Base-by-base conservation (phyloP, 2,888 invertebrate genomes). In the Phengaris alcon region DNA sequence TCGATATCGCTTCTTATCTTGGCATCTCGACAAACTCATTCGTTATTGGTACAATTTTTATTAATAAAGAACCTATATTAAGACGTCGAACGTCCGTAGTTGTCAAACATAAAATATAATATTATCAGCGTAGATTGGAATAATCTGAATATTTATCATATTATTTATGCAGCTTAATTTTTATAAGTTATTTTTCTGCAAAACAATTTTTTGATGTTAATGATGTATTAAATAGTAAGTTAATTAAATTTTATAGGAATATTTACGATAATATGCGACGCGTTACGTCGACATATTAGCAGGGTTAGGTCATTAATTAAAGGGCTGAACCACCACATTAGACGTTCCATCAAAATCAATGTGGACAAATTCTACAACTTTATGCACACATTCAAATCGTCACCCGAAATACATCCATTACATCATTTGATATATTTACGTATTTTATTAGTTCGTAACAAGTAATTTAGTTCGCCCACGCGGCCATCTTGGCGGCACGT, bases 401-500 rank as follows among this genome's bases (percentile, higher is more conserved):
- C 35, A 64, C 69, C 35, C 9, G n/a, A 69, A 68, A 68, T 68
- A 68, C 46, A 68, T 13, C 35, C 46, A 48, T 48, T 69, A 64
- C 35, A 35, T 64, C 64, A 64, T 64, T 44, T 12, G 35, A 64
- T 44, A 12, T 44, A 64, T 64, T 64, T 35, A 44, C 64, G 64
- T 72, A 54, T 72, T 72, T 72, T 72, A 72, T 72, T 51, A 70
- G 70, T 70, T 52, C 52, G 54, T 70, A 22, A 52, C 70, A 54
- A 52, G 52, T 72, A 72, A 72, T 72, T 72, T 35, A 54, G 48
- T 70, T 51, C 72, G 35, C 72, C 72, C 72, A 72, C 72, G 52
- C 72, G 51, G 48, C 70, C 70, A 35, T 72, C 72, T 54, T 72
- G 52, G 72, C 72, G 70, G 51, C 70, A 35, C 72, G 72, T 88